These are phyloP conservation scores for Alviniconcha marisindica DNA, from an alignment of 1,140 invertebrate genomes.

Conservation along the genomic window DNA sequence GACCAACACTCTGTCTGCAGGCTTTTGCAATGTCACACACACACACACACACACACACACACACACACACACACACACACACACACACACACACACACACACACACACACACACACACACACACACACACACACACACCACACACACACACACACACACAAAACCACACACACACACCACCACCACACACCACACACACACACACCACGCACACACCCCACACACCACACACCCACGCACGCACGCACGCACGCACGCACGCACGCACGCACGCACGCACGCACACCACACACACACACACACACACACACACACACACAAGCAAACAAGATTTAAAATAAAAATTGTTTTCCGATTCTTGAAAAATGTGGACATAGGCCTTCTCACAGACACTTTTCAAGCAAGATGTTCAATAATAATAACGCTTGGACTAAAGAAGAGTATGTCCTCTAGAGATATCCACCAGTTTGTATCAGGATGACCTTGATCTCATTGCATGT, in stretches of 20 bases:
- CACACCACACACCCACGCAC: not conserved
- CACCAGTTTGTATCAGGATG: not conserved
- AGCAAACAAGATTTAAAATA: not conserved
- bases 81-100: too few species aligned
- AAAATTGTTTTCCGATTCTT: not conserved
- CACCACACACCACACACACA: too few species aligned
- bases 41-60: too few species aligned
- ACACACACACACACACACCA: too few species aligned
- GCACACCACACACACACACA: slow-evolving; percentile 13
- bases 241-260: slow-evolving; percentile 10
- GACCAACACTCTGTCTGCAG: too few species aligned
- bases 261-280: not conserved
- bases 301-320: slow-evolving; percentile 14
- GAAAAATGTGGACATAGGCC: not conserved
- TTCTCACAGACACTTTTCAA: not conserved
- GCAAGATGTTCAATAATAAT: too few species aligned
- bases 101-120: too few species aligned
- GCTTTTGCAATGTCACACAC: too few species aligned
- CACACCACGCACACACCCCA: not conserved
- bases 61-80: not conserved
- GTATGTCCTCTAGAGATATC: not conserved
- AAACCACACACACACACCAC: too few species aligned
- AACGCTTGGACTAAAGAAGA: not conserved
- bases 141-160: not conserved
- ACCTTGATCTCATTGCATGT: too few species aligned